Base-by-base conservation (phyloP, 2,113 vertebrate species). In the Ptychochromis oligacanthus region DNA sequence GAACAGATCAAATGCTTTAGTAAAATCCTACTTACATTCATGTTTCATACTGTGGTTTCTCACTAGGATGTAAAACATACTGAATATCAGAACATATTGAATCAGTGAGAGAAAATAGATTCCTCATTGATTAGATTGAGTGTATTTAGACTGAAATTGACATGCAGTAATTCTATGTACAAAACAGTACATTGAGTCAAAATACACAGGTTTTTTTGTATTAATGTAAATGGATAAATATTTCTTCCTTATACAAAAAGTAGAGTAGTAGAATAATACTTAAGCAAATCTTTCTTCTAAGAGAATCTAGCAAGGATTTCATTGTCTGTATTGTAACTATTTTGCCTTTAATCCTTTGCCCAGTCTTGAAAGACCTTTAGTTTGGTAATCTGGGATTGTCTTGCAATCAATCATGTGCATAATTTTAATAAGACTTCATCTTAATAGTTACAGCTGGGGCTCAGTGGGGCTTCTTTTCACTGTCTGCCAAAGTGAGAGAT, bases 371-470 rank as follows among this genome's bases (percentile, higher is more conserved):
- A 77, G 61, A 49, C 60, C 38, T 89, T 87, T 57, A 77, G 76
- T 60, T 75, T 79, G 56, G 31, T 72, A 75, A 89, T 52, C 70
- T 34, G 43, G 58, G 67, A 60, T 87, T 65, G 82, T 82, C 81
- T 87, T 60, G 22, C 78, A 92, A 85, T 89, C 89, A 87, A 89
- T 89, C 92, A 91, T 88, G 93, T 90, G 92, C 79, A 85, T 85
- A 91, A 80, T 89, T 92, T 90, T 92, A 92, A 93, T 89, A 90
- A 87, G 90, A 90, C 87, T 83, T 89, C 74, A 89, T 87, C 87
- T 85, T 87, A 75, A 56, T 81, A 85, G 89, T 87, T 78, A 80
- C 49, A 87, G 85, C 28, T 12, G 40, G 75, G 81, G 87, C 77
- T 82, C 90, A 83, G 77, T 58, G 58, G 81, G 90, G 67, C 82